These are phyloP conservation scores for Drosophila paucipuncta DNA, from an alignment of 2,888 invertebrate genomes.

Conservation along the genomic window DNA sequence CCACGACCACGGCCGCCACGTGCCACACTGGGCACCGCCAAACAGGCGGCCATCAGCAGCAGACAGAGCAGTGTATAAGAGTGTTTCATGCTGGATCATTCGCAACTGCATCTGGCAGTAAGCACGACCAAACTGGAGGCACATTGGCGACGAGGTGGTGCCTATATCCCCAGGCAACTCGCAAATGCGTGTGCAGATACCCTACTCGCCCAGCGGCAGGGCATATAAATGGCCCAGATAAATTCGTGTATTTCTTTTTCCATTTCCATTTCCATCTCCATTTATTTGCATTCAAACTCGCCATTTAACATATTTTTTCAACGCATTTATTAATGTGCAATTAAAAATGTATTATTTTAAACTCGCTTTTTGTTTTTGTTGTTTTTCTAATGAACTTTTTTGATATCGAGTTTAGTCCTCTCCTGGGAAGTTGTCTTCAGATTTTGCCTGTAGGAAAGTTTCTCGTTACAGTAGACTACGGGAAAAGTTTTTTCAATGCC, in stretches of 20 bases:
- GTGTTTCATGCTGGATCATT: constrained; percentile 50
- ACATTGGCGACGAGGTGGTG: constrained; percentile 33
- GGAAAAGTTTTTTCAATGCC: neutral
- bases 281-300: neutral
- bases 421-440: neutral
- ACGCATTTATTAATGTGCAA: neutral
- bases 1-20: constrained; percentile 81
- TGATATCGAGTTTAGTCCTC: neutral
- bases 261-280: neutral
- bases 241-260: neutral
- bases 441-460: neutral
- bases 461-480: neutral
- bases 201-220: constrained; percentile 22
- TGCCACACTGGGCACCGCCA: constrained; percentile 54
- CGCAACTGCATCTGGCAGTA: constrained; percentile 59
- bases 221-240: constrained; percentile 13
- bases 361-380: neutral
- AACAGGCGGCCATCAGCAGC: constrained; percentile 49
- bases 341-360: neutral
- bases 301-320: neutral
- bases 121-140: constrained; percentile 56
- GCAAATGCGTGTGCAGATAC: constrained; percentile 57
- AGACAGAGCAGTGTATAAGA: constrained; percentile 39
- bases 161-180: constrained; percentile 64
- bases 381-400: neutral